Percentiles rank a stretch among this genome's conserved stretches.
These are phyloP conservation scores for Ciona savignyi DNA, from an alignment of 23 tunicate genomes.

Conservation along the genomic window DNA sequence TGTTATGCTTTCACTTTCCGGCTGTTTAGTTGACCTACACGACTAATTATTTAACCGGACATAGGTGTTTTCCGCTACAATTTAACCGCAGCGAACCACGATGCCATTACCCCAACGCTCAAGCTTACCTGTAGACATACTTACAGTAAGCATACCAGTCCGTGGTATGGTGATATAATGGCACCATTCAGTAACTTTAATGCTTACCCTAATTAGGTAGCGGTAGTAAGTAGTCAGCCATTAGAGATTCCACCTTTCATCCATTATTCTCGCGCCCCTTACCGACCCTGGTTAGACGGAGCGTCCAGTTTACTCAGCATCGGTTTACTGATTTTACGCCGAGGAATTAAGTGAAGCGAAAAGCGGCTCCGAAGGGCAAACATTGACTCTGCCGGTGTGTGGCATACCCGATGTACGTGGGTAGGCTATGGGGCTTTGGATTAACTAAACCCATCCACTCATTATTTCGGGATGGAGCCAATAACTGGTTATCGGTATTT, in stretches of 20 bases:
- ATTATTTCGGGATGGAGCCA: too few relatives aligned
- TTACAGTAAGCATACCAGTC: too few relatives aligned
- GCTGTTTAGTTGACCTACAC: background rate
- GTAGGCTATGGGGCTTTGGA: background rate
- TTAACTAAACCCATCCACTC: background rate
- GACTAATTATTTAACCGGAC: background rate
- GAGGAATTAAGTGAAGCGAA: background rate
- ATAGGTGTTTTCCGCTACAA: background rate
- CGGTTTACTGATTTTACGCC: background rate
- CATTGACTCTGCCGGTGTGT: background rate
- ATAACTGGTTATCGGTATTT: too few relatives aligned
- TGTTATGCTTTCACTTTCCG: background rate
- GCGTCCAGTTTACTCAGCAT: background rate
- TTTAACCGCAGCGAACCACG: background rate
- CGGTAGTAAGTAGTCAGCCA: too few relatives aligned
- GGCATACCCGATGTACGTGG: background rate
- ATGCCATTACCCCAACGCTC: too few relatives aligned
- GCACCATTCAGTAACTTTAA: too few relatives aligned
- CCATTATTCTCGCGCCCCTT: background rate
- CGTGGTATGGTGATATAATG: too few relatives aligned
- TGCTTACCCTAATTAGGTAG: too few relatives aligned
- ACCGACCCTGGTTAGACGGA: background rate
- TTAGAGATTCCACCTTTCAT: background rate
- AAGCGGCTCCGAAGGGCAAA: background rate
- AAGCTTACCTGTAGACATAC: too few relatives aligned